phyloP scores from a whole-genome alignment of 2,113 vertebrate genomes.

The Grallaria varia region DNA sequence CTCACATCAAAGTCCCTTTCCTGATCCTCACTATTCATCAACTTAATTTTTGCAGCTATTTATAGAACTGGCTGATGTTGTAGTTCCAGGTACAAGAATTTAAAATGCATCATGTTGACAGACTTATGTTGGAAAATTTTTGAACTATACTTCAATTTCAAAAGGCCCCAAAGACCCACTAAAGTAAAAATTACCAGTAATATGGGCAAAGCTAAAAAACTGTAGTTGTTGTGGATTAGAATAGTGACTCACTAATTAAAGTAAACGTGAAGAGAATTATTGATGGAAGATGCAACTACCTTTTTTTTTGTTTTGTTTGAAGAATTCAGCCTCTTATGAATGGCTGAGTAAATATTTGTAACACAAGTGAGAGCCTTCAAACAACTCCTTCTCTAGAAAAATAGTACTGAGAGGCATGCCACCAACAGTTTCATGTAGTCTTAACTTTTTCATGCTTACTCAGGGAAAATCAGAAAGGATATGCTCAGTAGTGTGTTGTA shows the following conservation, averaged over 20 bases:
- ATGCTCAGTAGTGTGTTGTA: background rate
- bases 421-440: background rate
- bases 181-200: background rate
- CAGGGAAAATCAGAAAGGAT: background rate
- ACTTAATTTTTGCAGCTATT: background rate
- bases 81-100: background rate
- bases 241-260: background rate
- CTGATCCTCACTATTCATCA: background rate
- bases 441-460: background rate
- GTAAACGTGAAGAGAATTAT: background rate
- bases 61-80: background rate
- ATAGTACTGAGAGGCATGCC: background rate
- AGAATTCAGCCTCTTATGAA: background rate
- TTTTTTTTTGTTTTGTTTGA: background rate
- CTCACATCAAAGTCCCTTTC: background rate
- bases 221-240: background rate
- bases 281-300: background rate
- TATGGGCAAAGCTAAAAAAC: background rate
- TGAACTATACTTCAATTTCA: background rate
- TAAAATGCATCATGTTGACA: background rate
- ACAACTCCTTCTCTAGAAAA: background rate
- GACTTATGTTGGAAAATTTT: fast-evolving
- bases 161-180: background rate
- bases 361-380: background rate
- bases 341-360: background rate